Evolutionary conservation across 1,140 invertebrate genomes (phyloP).

Genomic region (Achroia grisella): DNA sequence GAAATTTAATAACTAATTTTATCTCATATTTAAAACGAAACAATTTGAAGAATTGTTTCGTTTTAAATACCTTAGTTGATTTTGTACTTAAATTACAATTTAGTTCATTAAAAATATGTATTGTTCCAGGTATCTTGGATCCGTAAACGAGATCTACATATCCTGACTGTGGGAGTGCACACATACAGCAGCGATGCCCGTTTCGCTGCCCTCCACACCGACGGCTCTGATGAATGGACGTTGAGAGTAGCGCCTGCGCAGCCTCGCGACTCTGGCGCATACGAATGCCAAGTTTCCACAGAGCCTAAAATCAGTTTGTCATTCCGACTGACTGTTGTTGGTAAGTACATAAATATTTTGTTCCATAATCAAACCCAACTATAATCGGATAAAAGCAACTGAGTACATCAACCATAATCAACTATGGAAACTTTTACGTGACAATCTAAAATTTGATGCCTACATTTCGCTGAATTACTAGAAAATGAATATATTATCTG

Average conservation of each 20-base stretch:
- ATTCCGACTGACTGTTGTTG: constrained; percentile 86
- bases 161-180: constrained; percentile 82
- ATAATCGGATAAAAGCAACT: neutral
- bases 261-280: constrained; percentile 82
- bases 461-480: too few species aligned
- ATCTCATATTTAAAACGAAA: too few species aligned
- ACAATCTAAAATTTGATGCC: too few species aligned
- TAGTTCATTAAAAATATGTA: too few species aligned
- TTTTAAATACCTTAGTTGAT: too few species aligned
- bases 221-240: constrained; percentile 92
- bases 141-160: constrained; percentile 82
- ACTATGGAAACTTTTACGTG: too few species aligned
- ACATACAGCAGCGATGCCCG: constrained; percentile 85
- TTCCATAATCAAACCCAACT: neutral
- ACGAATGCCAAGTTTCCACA: constrained; percentile 91
- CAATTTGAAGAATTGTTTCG: too few species aligned
- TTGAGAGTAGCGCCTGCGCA: constrained; percentile 87
- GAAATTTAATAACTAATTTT: too few species aligned
- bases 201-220: constrained; percentile 86
- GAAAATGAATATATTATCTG: too few species aligned
- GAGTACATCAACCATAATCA: too few species aligned
- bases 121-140: constrained; percentile 82
- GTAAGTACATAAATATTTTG: constrained; percentile 74
- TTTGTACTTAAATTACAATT: too few species aligned
- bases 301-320: constrained; percentile 89